Base-by-base conservation (phyloP, 2,888 invertebrate genomes). In the Fissipunctia ypsillon region DNA sequence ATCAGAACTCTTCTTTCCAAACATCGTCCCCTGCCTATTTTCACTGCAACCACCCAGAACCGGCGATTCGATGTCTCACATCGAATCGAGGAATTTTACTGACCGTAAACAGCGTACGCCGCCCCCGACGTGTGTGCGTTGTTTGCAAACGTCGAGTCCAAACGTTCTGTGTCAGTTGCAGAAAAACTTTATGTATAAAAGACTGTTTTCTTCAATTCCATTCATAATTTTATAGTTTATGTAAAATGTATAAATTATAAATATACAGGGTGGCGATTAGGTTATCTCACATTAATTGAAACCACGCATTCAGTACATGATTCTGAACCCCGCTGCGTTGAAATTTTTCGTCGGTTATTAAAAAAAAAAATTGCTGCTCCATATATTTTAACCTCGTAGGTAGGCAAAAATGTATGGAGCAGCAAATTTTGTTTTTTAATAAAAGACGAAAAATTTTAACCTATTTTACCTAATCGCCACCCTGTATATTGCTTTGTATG, bases 151-250 rank as follows among this genome's bases (percentile, higher is more conserved):
- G 22, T 10, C 48, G 48, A 22, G 48, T 48, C 22, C 22, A 10
- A 9, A 38, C 59, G n/a, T 59, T n/a, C 59, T 59, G 59, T 59
- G 59, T 59, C 4, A 38, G 38, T 59, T 59, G 59, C 35, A 14
- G 14, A 6, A n/a, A 59, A 59, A 6, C 59, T 3, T 0, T 59
- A n/a, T 59, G 59, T 59, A 59, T 59, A 3, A 12, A 35, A 2
- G 7, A 12, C 14, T 59, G 59, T 35, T 59, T 59, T 3, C 14
- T 14, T 3, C 14, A n/a, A n/a, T n/a, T n/a, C 6, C n/a, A 59
- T n/a, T 7, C 35, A 59, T 35, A 2, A 14, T 12, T 35, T 5
- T n/a, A 31, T 14, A 57, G 19, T 35, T 35, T 59, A 35, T 35
- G 35, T 35, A 35, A 35, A 59, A n/a, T 59, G 1, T 35, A n/a